Percentiles rank a stretch among this genome's conserved stretches.
Evolutionary conservation across 2,113 vertebrate genomes (phyloP).

Genomic region (Hemichromis elongatus): DNA sequence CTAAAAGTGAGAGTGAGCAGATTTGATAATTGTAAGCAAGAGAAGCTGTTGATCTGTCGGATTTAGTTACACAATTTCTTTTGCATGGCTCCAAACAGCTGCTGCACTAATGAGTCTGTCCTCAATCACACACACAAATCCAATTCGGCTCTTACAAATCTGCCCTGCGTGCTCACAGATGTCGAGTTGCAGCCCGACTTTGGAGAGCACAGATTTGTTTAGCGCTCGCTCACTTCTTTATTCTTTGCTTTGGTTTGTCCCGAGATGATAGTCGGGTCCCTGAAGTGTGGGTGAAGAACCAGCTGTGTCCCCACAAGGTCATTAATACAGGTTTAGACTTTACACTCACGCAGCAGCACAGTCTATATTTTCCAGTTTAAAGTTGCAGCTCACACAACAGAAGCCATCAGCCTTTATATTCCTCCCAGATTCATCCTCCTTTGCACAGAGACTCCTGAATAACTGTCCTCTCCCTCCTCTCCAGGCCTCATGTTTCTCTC

Average conservation of each 20-base stretch:
- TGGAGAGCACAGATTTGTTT: neutral
- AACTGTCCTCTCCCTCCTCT: neutral
- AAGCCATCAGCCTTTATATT: neutral
- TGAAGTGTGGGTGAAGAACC: neutral
- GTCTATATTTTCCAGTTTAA: neutral
- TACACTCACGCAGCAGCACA: rapidly evolving
- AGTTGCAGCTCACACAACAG: neutral
- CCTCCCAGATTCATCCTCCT: neutral
- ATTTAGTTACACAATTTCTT: neutral
- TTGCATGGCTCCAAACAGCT: neutral
- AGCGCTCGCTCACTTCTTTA: neutral
- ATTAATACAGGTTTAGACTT: neutral
- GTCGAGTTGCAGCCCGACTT: neutral
- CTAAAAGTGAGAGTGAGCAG: neutral
- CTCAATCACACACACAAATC: neutral
- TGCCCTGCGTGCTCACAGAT: neutral
- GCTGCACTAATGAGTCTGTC: neutral
- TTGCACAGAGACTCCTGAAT: neutral
- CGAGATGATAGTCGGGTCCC: neutral
- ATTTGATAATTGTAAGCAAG: neutral
- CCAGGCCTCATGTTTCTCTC: neutral
- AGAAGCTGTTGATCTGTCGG: neutral
- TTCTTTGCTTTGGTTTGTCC: neutral
- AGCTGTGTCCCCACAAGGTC: neutral
- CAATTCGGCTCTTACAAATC: neutral